Evolutionary conservation across 2,888 invertebrate species (phyloP).

Genomic region (Norana najaformis): DNA sequence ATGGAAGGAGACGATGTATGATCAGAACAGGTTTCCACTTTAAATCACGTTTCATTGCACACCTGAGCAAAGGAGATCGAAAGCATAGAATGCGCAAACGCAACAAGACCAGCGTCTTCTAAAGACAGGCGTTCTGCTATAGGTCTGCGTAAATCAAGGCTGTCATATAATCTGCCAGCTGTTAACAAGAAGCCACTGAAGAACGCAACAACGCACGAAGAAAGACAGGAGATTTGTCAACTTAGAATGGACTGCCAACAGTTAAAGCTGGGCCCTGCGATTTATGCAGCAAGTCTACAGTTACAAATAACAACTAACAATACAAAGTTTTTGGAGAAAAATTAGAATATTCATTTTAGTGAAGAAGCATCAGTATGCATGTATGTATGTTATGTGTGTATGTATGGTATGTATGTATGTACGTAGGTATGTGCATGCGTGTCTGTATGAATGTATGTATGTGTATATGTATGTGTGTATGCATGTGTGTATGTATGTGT

Average conservation of each 20-base stretch:
- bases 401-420: neutral
- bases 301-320: neutral
- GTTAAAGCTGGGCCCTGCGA: neutral
- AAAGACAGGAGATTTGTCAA: neutral
- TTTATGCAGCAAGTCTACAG: neutral
- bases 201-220: neutral
- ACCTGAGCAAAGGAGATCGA: neutral
- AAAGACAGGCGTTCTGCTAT: neutral
- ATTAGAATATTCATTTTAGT: no score
- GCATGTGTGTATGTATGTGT: neutral
- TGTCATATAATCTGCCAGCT: no score
- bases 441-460: neutral
- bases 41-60: neutral
- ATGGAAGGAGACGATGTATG: neutral
- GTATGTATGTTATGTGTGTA: no score
- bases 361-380: no score
- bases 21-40: neutral
- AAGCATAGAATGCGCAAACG: neutral
- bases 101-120: neutral
- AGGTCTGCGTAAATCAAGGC: no score
- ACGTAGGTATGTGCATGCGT: neutral
- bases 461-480: neutral
- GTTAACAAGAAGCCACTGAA: neutral
- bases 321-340: no score
- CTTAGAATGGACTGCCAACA: neutral